Conservation (phyloP, 1,140 invertebrate species). For the Orchestia grillus region DNA sequence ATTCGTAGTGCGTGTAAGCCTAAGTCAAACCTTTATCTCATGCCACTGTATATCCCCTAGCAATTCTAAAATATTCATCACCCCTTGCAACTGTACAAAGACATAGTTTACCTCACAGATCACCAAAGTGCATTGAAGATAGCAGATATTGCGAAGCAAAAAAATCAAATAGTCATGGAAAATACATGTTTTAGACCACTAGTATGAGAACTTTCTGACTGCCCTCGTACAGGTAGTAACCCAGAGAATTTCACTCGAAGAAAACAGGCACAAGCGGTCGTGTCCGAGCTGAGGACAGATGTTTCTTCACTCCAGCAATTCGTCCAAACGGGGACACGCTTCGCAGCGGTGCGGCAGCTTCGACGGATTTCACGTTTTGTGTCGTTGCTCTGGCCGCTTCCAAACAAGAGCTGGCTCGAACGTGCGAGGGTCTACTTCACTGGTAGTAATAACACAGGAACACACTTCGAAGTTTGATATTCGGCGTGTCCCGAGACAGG, state of each 20-base stretch:
- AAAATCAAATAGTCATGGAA: no score
- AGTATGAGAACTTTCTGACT: no score
- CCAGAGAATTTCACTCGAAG: not conserved
- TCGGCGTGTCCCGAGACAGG: not conserved
- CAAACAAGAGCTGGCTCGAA: not conserved
- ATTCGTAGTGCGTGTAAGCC: no score
- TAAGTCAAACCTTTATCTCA: no score
- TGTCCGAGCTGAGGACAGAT: not conserved
- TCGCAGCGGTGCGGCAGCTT: not conserved
- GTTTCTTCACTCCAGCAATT: not conserved
- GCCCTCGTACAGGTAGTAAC: not conserved
- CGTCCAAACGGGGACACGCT: not conserved
- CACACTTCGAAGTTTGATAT: not conserved
- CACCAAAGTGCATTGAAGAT: no score
- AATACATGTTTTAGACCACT: not conserved
- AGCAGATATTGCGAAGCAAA: no score
- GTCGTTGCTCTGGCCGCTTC: not conserved
- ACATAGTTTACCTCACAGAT: no score
- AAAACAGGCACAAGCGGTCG: not conserved
- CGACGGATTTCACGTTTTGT: not conserved
- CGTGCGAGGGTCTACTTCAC: not conserved
- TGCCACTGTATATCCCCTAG: no score
- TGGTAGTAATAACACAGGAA: not conserved
- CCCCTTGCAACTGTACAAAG: no score
- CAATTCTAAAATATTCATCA: no score